Percentiles rank a stretch among this genome's conserved stretches.
Evolutionary conservation across 1,140 invertebrate species (phyloP).

Genomic region (Drosophila tsacasi): DNA sequence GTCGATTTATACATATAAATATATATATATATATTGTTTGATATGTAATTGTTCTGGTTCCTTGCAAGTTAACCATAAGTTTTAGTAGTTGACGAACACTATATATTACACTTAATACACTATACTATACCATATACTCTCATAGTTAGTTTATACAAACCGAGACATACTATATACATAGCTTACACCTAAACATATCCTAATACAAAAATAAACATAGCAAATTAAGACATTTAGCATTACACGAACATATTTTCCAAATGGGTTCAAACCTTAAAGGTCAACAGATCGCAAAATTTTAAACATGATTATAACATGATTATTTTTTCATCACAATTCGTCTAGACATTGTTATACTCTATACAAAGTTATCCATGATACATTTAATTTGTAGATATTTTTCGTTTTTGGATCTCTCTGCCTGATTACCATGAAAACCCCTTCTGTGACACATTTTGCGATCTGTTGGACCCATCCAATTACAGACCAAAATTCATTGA

Average conservation of each 20-base stretch:
- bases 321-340: background rate
- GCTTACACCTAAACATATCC: constrained; percentile 30
- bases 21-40: constrained; percentile 55
- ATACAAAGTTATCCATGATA: background rate
- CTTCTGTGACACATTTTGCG: background rate
- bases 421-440: background rate
- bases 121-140: constrained; percentile 9
- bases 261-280: background rate
- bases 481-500: constrained; percentile 14
- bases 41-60: constrained; percentile 63
- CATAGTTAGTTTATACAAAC: constrained; percentile 35
- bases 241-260: constrained; percentile 21
- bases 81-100: constrained; percentile 7
- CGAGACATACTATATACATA: constrained; percentile 42
- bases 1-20: constrained; percentile 26
- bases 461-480: constrained; percentile 42
- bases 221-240: constrained; percentile 32
- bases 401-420: too few species aligned
- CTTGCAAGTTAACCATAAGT: constrained; percentile 58
- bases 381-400: background rate
- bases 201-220: constrained; percentile 42
- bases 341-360: background rate
- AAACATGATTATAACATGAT: background rate
- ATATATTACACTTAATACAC: constrained; percentile 11
- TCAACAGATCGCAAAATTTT: constrained; percentile 24